Conservation (phyloP, 2,797 vertebrate genomes). For the Discoglossus pictus region DNA sequence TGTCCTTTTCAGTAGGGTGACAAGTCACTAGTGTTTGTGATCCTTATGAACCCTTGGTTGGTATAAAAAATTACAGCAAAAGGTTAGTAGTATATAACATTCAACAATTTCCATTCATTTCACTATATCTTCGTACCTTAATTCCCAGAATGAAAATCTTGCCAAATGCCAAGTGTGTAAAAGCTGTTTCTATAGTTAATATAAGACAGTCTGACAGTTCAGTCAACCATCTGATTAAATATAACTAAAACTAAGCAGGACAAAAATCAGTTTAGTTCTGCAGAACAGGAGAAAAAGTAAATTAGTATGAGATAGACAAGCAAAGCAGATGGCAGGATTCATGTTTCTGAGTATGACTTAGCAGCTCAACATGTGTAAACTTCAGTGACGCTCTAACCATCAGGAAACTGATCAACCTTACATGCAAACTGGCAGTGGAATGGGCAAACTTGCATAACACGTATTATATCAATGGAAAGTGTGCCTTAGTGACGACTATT, state of each 20-base stretch:
- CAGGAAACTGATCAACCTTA: background rate
- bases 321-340: too few relatives aligned
- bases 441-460: too few relatives aligned
- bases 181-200: conserved; percentile 1
- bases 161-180: conserved; percentile 6
- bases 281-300: too few relatives aligned
- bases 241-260: too few relatives aligned
- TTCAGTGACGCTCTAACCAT: background rate
- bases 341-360: background rate
- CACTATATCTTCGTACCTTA: background rate
- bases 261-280: too few relatives aligned
- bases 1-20: conserved; percentile 1
- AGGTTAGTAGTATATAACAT: conserved; percentile 1
- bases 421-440: too few relatives aligned
- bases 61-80: background rate
- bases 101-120: background rate
- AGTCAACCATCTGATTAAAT: background rate
- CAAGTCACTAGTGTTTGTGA: conserved; percentile 6
- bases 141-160: conserved; percentile 10
- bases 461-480: too few relatives aligned
- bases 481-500: too few relatives aligned
- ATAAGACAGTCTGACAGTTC: conserved; percentile 7
- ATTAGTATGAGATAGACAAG: too few relatives aligned
- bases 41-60: conserved; percentile 4
- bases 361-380: background rate